A percentile compares a stretch with the other conserved stretches of the same genome.
These are phyloP conservation scores for Drosophila triauraria DNA, from an alignment of 1,140 invertebrate species.

Conservation along the genomic window DNA sequence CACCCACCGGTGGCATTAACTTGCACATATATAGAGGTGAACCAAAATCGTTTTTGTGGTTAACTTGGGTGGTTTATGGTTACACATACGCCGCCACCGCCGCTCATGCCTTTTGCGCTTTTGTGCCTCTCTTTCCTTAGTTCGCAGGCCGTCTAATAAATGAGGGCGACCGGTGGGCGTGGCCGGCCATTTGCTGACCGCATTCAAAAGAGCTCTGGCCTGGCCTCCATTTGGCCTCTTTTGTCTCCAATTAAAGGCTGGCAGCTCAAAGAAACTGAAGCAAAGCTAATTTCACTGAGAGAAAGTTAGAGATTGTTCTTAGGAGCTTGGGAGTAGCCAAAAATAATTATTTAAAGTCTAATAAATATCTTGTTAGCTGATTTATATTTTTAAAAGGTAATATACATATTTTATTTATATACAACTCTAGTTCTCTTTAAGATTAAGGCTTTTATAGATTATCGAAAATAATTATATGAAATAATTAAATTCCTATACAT, in stretches of 20 bases:
- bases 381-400: not conserved
- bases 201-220: conserved; percentile 21
- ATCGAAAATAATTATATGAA: no score
- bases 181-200: conserved; percentile 33
- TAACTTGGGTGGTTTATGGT: conserved; percentile 70
- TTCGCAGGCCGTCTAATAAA: conserved; percentile 71
- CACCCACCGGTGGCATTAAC: conserved; percentile 50
- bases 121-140: conserved; percentile 55
- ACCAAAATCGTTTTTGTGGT: conserved; percentile 78
- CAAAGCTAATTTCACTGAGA: not conserved
- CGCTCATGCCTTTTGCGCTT: conserved; percentile 23
- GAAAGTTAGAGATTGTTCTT: not conserved
- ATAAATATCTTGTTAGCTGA: not conserved
- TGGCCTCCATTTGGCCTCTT: conserved; percentile 33
- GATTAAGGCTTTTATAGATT: no score
- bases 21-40: conserved; percentile 48
- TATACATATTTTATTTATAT: no score
- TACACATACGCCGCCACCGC: conserved; percentile 57
- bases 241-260: conserved; percentile 40
- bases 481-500: no score
- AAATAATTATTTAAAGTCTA: not conserved
- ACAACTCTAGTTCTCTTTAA: no score
- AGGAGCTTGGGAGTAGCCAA: rapidly evolving
- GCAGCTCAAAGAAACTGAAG: conserved; percentile 27
- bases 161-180: conserved; percentile 42